Conservation (phyloP, 2,888 invertebrate species). For the Drosophila cracens region DNA sequence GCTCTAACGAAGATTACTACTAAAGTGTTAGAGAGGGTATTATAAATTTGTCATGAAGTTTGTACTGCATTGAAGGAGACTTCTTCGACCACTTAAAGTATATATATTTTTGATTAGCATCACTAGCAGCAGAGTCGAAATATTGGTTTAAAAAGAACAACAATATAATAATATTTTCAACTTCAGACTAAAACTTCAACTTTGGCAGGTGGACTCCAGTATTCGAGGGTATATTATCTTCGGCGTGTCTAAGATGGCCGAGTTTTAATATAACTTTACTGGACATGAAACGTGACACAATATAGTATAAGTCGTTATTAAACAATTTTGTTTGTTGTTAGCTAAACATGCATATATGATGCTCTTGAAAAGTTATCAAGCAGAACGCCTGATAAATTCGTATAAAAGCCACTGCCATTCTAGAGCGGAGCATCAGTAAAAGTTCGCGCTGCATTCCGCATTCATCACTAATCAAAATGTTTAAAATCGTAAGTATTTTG, state of each 20-base stretch:
- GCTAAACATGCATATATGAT: background rate
- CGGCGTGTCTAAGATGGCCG: background rate
- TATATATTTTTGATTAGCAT: background rate
- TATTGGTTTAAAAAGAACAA: background rate
- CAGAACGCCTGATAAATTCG: background rate
- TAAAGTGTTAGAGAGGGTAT: background rate
- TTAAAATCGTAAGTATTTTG: conserved; percentile 4
- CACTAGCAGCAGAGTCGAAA: background rate
- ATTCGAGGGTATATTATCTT: background rate
- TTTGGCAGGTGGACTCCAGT: background rate
- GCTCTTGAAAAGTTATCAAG: background rate
- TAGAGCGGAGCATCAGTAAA: conserved; percentile 1
- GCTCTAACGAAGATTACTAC: background rate
- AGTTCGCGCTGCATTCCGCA: background rate
- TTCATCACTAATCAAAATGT: conserved; percentile 3
- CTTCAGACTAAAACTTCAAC: background rate
- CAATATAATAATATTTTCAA: background rate
- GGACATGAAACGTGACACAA: background rate
- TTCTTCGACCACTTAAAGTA: background rate
- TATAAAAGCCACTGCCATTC: background rate
- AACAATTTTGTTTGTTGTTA: background rate
- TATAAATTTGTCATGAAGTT: background rate
- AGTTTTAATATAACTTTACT: background rate
- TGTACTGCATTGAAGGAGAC: background rate
- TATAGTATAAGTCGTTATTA: background rate